Percentiles rank a stretch among this genome's conserved stretches.
These are phyloP conservation scores for Steromphala cineraria DNA, from an alignment of 2,888 invertebrate genomes.

Conservation along the genomic window DNA sequence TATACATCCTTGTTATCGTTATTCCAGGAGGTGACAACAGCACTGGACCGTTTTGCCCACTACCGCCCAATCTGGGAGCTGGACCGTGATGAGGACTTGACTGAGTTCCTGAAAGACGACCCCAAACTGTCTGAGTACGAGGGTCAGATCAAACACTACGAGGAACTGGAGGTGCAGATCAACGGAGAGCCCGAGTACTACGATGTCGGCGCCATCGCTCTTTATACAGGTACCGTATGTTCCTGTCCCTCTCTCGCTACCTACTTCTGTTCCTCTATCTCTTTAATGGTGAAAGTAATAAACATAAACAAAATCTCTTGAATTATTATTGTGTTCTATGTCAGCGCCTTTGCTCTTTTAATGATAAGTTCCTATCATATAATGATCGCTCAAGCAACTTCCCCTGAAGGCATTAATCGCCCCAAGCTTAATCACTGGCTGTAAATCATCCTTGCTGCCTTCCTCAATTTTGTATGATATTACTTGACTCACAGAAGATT, in stretches of 20 bases:
- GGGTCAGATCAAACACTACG: slow-evolving; percentile 75
- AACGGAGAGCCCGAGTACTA: slow-evolving; percentile 72
- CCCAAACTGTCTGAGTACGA: slow-evolving; percentile 77
- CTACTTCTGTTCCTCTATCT: no score
- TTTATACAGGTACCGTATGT: slow-evolving; percentile 75
- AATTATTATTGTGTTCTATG: no score
- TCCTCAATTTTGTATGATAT: no score
- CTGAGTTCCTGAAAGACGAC: slow-evolving; percentile 74
- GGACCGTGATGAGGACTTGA: slow-evolving; percentile 74
- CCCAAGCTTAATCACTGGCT: no score
- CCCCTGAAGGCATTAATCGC: no score
- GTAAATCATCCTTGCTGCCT: no score
- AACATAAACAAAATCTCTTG: no score
- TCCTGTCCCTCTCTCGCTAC: no score
- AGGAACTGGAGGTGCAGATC: slow-evolving; percentile 73
- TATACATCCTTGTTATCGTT: neutral
- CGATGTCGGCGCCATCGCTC: slow-evolving; percentile 74
- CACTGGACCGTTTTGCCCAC: slow-evolving; percentile 90
- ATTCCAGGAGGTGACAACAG: slow-evolving; percentile 84
- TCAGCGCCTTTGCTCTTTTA: slow-evolving; percentile 74
- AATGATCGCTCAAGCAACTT: no score
- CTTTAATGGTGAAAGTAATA: no score
- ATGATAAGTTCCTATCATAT: slow-evolving; percentile 53
- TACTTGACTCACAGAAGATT: no score
- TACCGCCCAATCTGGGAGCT: slow-evolving; percentile 81